Evolutionary conservation across 2,113 vertebrate genomes (phyloP), one percentile per base, ranked within the genome.

Genomic region (Lophochroa leadbeateri): DNA sequence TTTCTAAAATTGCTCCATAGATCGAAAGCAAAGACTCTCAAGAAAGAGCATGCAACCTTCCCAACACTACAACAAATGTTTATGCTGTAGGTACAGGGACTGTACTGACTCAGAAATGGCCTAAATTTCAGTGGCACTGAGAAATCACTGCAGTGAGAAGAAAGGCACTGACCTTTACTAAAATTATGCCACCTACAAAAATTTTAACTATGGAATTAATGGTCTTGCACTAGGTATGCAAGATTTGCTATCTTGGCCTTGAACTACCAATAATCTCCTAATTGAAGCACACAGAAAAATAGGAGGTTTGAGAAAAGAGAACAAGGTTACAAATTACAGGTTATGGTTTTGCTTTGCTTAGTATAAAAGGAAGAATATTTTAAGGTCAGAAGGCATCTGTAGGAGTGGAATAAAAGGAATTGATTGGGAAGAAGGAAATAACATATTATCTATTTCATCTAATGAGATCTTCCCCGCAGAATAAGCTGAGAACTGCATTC

Each of bases 351-450:
- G 53, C 58, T 95, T 95, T 95, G 67, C 60, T 94, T 90, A 89
- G 81, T 84, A 63, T 68, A 86, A 0, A 1, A 80, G 67, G 37
- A 80, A 91, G 58, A 94, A 80, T 94, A 83, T 90, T 95, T 94
- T 94, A 96, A 92, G 89, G 94, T 95, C 95, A 94, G 77, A 94
- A 96, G 91, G 88, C 61, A 91, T 72, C 41, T 23, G 7, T n/a
- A 89, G 68, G 86, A 85, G 70, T 77, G 74, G 94, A 95, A 97
- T 93, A 93, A 95, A 94, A 89, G 46, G 69, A 95, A 95, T 55
- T 91, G 91, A 95, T 93, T 82, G 86, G 70, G 82, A 91, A 95
- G 53, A 94, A 92, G 78, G 86, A 96, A 95, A 87, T 89, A 96
- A 94, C 63, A 91, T 64, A 87, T 0, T 14, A 95, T 88, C 91